A percentile compares a stretch with the other conserved stretches of the same genome.
These are phyloP conservation scores for Chamaetylas fuelleborni DNA, from an alignment of 2,113 vertebrate species.

Conservation along the genomic window DNA sequence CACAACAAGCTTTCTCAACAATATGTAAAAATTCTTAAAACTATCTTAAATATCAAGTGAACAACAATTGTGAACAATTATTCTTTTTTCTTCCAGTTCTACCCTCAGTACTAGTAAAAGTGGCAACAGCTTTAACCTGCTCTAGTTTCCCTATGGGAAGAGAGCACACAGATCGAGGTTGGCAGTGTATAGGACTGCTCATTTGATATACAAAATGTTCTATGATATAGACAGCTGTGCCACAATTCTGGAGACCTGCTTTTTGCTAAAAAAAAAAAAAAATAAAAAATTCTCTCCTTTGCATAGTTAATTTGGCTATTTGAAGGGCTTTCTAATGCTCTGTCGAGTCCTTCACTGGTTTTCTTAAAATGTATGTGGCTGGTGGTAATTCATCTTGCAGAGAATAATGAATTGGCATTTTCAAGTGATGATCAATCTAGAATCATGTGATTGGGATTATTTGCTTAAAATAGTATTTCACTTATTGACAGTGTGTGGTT, in stretches of 20 bases:
- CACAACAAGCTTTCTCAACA: background rate
- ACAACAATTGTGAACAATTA: background rate
- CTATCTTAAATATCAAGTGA: background rate
- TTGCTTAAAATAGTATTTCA: conserved; percentile 49
- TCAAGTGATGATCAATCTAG: conserved; percentile 50
- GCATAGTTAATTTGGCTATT: background rate
- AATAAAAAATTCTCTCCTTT: background rate
- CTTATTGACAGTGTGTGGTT: background rate
- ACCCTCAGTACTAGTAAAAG: background rate
- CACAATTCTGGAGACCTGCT: background rate
- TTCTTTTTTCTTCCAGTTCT: background rate
- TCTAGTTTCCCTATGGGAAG: background rate
- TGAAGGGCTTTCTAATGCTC: background rate
- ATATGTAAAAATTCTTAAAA: background rate
- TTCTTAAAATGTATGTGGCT: conserved; percentile 30
- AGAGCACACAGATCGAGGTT: accelerated
- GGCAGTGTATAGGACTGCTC: background rate
- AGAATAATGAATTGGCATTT: conserved; percentile 58
- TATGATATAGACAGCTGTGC: background rate
- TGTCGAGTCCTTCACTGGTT: background rate
- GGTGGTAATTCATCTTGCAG: background rate
- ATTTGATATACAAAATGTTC: background rate
- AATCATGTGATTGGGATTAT: conserved; percentile 38
- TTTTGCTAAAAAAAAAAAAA: background rate
- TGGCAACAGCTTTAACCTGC: background rate